Evolutionary conservation across 2,888 invertebrate genomes (phyloP).

Genomic region (Deroplatys truncata): DNA sequence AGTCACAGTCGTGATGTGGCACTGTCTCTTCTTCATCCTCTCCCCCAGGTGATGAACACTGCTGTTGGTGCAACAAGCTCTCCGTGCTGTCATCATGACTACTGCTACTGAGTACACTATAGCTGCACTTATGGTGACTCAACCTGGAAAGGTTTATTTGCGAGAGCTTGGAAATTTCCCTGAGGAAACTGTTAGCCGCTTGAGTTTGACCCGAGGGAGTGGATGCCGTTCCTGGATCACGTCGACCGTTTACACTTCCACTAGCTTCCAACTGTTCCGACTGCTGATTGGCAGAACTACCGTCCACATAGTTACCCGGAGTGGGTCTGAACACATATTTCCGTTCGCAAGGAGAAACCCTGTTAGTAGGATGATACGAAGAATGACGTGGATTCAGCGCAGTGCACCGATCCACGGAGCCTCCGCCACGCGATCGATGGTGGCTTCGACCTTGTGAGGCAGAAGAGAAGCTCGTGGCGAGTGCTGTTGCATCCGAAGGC

Average conservation of each 20-base stretch:
- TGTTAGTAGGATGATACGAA: constrained; percentile 40
- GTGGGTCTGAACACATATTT: constrained; percentile 48
- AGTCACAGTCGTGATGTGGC: not conserved
- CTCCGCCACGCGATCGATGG: constrained; percentile 37
- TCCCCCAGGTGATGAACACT: not conserved
- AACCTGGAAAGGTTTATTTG: constrained; percentile 63
- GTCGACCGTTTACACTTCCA: constrained; percentile 31
- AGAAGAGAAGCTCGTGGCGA: constrained; percentile 21
- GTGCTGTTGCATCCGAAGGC: not conserved
- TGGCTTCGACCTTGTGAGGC: constrained; percentile 5
- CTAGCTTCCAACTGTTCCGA: constrained; percentile 22
- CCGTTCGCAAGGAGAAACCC: constrained; percentile 47
- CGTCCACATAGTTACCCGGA: constrained; percentile 46
- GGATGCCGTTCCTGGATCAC: constrained; percentile 24
- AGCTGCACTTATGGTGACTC: constrained; percentile 61
- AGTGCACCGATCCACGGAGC: constrained; percentile 36
- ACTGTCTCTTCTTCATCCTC: not conserved
- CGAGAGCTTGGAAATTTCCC: constrained; percentile 67
- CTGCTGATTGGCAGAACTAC: constrained; percentile 34
- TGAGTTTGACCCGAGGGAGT: constrained; percentile 33
- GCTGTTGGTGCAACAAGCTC: constrained; percentile 41
- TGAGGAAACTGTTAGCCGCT: constrained; percentile 45
- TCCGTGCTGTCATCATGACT: constrained; percentile 65
- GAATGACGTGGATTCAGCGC: constrained; percentile 41
- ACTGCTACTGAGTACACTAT: constrained; percentile 61